Evolutionary conservation across 2,113 vertebrate genomes (phyloP), one percentile per base, ranked within the genome.

Genomic region (Salvelinus namaycush): DNA sequence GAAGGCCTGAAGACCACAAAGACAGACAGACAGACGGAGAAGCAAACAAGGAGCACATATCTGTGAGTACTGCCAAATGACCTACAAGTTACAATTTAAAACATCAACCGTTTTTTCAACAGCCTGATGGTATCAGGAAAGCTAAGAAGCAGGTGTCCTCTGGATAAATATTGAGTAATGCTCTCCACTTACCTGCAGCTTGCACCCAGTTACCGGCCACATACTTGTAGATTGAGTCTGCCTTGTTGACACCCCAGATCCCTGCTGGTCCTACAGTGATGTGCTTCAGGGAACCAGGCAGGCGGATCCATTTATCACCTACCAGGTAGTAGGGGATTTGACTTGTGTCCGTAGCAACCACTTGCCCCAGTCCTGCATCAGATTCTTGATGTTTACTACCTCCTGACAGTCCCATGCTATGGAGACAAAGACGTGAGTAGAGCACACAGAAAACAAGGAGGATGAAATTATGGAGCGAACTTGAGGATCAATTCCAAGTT

Each of bases 291-390:
- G 39, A 44, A 44, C 39, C 39, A 44, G 39, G 39, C 39, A 44
- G 39, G 39, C 9, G 69, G 64, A n/a, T n/a, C 82, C 78, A 87
- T 0, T 0, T 0, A 0, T 2, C 5, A 20, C 85, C 70, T 8
- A 24, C 1, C 48, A 86, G 66, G 14, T 13, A 39, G 24, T 59
- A 84, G 2, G 8, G 3, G 1, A 7, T 24, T 0, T 29, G 11
- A 34, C 7, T 0, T 2, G 0, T 20, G 70, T 81, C 59, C 1
- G 3, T 76, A 1, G 29, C 67, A 3, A 86, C 70, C 3, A 84
- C 77, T 7, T 62, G 6, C 1, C 79, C 81, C 12, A 13, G 60
- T 0, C 79, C 81, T 1, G 84, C 84, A 0, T 24, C 4, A 6
- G 0, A 3, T 22, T n/a, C 1, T 5, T 64, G 22, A 80, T 54